These are phyloP conservation scores for Epinotia ramella DNA, from an alignment of 2,888 invertebrate genomes.

Conservation along the genomic window DNA sequence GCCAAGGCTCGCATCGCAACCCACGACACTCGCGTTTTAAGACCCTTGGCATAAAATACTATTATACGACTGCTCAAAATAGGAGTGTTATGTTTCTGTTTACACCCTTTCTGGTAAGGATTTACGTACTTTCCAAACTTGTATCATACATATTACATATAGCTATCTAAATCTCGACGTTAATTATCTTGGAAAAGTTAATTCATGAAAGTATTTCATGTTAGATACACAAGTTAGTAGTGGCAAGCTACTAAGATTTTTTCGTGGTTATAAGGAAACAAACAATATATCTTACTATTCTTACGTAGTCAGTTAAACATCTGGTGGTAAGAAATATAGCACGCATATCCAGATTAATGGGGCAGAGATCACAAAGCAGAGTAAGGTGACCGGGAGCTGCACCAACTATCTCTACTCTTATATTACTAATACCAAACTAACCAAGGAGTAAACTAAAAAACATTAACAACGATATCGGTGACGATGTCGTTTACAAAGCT, in stretches of 20 bases:
- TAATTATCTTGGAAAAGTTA: no score
- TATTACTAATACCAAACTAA: not conserved
- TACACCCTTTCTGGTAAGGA: no score
- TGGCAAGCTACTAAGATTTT: not conserved
- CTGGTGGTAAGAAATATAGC: conserved; percentile 71
- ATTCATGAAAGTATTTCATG: not conserved
- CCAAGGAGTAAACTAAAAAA: not conserved
- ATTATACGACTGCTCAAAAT: no score
- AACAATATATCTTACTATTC: conserved; percentile 35
- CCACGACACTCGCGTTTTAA: no score
- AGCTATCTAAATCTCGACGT: no score
- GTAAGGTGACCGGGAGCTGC: conserved; percentile 54
- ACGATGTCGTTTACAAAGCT: not conserved
- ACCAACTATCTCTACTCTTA: conserved; percentile 35
- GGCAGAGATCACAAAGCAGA: conserved; percentile 62
- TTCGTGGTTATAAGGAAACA: conserved; percentile 15
- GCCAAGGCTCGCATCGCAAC: no score
- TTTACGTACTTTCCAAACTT: no score
- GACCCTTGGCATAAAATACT: no score
- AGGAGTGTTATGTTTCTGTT: no score
- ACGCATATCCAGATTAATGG: conserved; percentile 75
- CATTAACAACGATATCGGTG: not conserved
- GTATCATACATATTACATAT: no score
- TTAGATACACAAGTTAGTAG: not conserved
- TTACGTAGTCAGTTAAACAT: conserved; percentile 68